Evolutionary conservation across 2,113 vertebrate genomes (phyloP).

Genomic region (Sceloporus undulatus): DNA sequence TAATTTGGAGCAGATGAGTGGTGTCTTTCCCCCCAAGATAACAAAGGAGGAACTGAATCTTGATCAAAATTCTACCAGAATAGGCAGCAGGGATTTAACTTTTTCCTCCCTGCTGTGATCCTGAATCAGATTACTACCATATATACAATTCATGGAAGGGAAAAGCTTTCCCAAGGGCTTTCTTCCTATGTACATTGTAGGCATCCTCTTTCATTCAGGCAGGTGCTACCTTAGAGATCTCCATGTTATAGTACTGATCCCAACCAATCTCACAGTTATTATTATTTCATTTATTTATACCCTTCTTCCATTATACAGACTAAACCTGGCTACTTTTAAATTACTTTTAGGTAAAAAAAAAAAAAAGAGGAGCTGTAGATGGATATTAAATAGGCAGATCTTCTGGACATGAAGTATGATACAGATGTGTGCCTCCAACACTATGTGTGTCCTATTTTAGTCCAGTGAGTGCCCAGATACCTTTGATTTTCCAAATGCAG

Average conservation of each 20-base stretch:
- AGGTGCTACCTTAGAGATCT: not conserved
- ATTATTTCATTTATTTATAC: too few relatives aligned
- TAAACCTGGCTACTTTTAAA: too few relatives aligned
- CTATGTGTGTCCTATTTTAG: too few relatives aligned
- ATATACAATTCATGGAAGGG: not conserved
- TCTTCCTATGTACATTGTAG: not conserved
- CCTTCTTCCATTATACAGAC: too few relatives aligned
- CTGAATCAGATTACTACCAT: not conserved
- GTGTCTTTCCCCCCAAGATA: too few relatives aligned
- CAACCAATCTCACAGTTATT: not conserved
- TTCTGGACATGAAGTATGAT: too few relatives aligned
- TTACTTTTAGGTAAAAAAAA: not conserved
- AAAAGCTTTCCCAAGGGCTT: not conserved
- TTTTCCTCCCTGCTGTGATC: not conserved
- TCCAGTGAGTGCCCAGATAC: too few relatives aligned
- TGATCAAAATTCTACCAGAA: not conserved
- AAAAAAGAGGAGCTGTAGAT: not conserved
- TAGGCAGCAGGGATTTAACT: not conserved
- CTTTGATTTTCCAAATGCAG: too few relatives aligned
- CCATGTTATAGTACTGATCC: not conserved
- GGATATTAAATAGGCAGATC: not conserved
- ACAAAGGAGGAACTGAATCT: too few relatives aligned
- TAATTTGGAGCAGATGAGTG: too few relatives aligned
- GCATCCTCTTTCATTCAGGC: not conserved
- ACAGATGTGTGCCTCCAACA: too few relatives aligned